Evolutionary conservation across 2,888 invertebrate genomes (phyloP), one percentile per base, ranked within the genome.

Genomic region (Dexiosoma caninum): DNA sequence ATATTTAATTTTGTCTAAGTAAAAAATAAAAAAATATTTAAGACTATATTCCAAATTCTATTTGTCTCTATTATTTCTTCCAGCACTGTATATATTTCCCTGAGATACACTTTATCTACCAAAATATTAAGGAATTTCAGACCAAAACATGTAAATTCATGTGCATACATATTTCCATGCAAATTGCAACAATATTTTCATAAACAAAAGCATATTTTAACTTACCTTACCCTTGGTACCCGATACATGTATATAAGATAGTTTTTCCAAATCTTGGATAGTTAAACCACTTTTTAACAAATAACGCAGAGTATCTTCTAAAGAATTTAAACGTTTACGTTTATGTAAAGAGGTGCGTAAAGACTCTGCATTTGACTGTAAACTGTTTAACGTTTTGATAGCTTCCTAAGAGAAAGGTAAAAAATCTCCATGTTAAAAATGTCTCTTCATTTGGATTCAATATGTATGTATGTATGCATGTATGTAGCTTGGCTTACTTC

Each of bases 171-270:
- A 35, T n/a, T n/a, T n/a, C n/a, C n/a, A n/a, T n/a, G n/a, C n/a
- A n/a, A n/a, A n/a, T n/a, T n/a, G n/a, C n/a, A n/a, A n/a, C n/a
- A n/a, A n/a, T n/a, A n/a, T n/a, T n/a, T n/a, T n/a, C n/a, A n/a
- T n/a, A n/a, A n/a, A n/a, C n/a, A n/a, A n/a, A n/a, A n/a, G n/a
- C n/a, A 27, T 6, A 2, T 49, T 10, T 16, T 19, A 7, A 76
- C 85, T 82, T 86, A 93, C 93, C 91, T 99, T 99, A 64, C 99
- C 99, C 91, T 99, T 99, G 1, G 99, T 99, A 9, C 99, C 99
- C 78, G 97, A 94, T 6, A 99, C 94, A 91, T 99, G 99, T 86
- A 99, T 97, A 46, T 98, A 93, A 67, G 96, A 95, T 16, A 98
- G 88, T 67, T 92, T 91, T 85, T 96, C 94, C 70, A 98, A 88